These are phyloP conservation scores for Strongylocentrotus purpuratus DNA, from an alignment of 35 echinoderm and acorn worm species.

Conservation along the genomic window DNA sequence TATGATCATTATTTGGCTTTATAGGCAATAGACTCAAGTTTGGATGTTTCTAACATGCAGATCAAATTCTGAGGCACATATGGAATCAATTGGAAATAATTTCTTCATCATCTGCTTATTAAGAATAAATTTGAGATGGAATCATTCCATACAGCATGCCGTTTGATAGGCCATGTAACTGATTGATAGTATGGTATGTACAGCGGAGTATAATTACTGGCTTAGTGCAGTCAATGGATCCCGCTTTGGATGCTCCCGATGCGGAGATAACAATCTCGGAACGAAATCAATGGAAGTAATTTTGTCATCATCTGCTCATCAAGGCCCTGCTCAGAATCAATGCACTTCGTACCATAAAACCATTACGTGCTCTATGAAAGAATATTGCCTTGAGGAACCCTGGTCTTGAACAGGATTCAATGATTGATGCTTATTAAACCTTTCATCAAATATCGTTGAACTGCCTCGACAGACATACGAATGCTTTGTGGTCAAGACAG, in stretches of 20 bases:
- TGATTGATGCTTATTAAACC: constrained; percentile 13
- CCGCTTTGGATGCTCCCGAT: not conserved
- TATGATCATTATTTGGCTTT: not conserved
- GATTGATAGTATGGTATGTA: not conserved
- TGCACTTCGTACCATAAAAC: not conserved
- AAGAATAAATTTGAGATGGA: not conserved
- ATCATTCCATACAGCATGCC: not conserved
- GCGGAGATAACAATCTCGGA: not conserved
- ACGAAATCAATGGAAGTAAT: not conserved
- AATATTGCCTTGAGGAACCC: not conserved
- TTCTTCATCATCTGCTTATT: not conserved
- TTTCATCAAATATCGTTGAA: not conserved
- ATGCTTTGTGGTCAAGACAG: not conserved
- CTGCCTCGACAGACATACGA: not conserved
- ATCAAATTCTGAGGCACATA: not conserved
- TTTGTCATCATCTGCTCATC: not conserved
- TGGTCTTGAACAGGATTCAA: not conserved
- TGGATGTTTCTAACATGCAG: not conserved
- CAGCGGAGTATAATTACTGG: not conserved
- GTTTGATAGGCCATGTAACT: not conserved
- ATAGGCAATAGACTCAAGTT: not conserved
- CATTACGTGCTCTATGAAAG: not conserved
- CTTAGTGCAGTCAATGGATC: not conserved
- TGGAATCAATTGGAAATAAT: not conserved
- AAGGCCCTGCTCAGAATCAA: not conserved